These are phyloP conservation scores for Drosophila colorata DNA, from an alignment of 2,888 invertebrate genomes.

Conservation along the genomic window DNA sequence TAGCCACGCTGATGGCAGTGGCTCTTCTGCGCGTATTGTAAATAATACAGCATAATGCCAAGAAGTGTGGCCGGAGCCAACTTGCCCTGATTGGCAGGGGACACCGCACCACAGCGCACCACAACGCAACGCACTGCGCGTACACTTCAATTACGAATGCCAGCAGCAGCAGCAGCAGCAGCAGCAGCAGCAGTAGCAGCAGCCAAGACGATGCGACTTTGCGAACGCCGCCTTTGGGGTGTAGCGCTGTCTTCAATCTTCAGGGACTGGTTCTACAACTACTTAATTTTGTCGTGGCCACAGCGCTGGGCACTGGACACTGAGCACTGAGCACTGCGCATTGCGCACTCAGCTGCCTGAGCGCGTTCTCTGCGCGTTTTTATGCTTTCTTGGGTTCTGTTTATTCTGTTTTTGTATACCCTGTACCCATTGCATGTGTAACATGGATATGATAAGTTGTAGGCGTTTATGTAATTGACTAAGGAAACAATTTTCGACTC, in stretches of 20 bases:
- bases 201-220: constrained; percentile 39
- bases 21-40: constrained; percentile 57
- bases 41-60: constrained; percentile 73
- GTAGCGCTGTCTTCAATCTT: constrained; percentile 57
- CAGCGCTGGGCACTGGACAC: constrained; percentile 13
- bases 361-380: constrained; percentile 50
- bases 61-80: constrained; percentile 54
- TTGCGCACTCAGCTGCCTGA: constrained; percentile 38
- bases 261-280: constrained; percentile 75
- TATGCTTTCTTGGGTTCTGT: constrained; percentile 61
- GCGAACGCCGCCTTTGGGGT: constrained; percentile 46
- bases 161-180: constrained; percentile 25
- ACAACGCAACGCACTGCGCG: constrained; percentile 47
- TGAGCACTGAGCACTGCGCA: constrained; percentile 12
- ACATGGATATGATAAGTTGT: neutral
- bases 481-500: neutral
- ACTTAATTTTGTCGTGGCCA: constrained; percentile 69
- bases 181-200: constrained; percentile 9
- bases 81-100: constrained; percentile 59
- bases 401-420: constrained; percentile 31
- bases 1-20: constrained; percentile 28
- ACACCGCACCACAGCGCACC: constrained; percentile 17
- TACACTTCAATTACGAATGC: constrained; percentile 75
- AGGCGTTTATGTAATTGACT: neutral
- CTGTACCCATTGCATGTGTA: constrained; percentile 1